Evolutionary conservation across 1,140 invertebrate genomes (phyloP), one percentile per base, ranked within the genome.

Genomic region (Triops cancriformis): DNA sequence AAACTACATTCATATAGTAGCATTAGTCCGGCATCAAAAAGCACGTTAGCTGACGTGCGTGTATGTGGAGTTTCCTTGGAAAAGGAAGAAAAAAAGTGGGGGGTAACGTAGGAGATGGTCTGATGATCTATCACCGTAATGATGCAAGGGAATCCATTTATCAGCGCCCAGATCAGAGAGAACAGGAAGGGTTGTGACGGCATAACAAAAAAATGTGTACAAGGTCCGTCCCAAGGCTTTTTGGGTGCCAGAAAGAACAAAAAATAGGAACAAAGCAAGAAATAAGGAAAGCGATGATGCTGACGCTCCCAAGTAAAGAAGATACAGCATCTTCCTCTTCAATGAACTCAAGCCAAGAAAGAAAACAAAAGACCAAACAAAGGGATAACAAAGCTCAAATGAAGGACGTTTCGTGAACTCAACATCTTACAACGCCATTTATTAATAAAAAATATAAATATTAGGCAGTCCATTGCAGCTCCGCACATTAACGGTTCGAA

Each of bases 41-140:
- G 18, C 51, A 64, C 51, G 51, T 64, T 64, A 64, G 51, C 23
- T 64, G 51, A 23, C 51, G 51, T 14, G 51, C 18, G 9, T 64
- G 9, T 14, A 64, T 64, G 51, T 64, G 51, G 51, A 18, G 51
- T 64, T 64, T 64, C 51, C 14, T 64, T 64, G 18, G 14, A 6
- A 64, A 64, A 64, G 18, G 23, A 14, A 18, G 51, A 64, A 64
- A 64, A 23, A 64, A 64, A 18, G 10, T 12, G 18, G 23, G 18
- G 23, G 45, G 10, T 12, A 18, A 14, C 51, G 51, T 18, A 64
- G 18, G 51, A 64, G 51, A 64, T 23, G 51, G 51, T 18, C 51
- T 23, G 51, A 64, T 64, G 51, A 78, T 78, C 74, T 73, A 78
- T 78, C 77, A 78, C 64, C 72, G 77, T 78, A 78, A 78, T 78